These are phyloP conservation scores for Lepisosteus osseus DNA, from an alignment of 2,113 vertebrate species.

Conservation along the genomic window DNA sequence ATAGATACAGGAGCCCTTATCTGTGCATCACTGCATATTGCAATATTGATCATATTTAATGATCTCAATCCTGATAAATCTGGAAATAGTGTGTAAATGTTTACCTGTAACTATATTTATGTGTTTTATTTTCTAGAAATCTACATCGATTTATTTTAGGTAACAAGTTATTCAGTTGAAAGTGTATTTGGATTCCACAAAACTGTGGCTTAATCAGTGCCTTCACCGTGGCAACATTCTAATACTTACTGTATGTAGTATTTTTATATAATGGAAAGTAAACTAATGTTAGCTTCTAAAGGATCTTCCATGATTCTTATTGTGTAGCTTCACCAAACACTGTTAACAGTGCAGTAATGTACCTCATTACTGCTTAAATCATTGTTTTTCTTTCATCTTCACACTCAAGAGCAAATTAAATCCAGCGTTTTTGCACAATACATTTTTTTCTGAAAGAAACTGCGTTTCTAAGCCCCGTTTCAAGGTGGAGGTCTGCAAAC, in stretches of 20 bases:
- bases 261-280: too few relatives aligned
- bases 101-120: background rate
- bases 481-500: constrained; percentile 57
- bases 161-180: too few relatives aligned
- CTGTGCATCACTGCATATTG: background rate
- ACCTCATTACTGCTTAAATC: background rate
- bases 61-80: background rate
- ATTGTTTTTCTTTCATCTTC: background rate
- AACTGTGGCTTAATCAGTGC: too few relatives aligned
- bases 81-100: background rate
- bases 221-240: too few relatives aligned
- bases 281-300: background rate
- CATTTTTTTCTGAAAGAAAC: constrained; percentile 33
- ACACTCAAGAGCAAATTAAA: background rate
- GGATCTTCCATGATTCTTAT: background rate
- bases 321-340: background rate
- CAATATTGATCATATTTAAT: background rate
- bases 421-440: constrained; percentile 35
- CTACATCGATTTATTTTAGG: too few relatives aligned
- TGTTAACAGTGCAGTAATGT: background rate
- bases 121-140: too few relatives aligned
- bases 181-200: too few relatives aligned
- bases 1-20: background rate
- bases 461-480: constrained; percentile 54
- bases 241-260: too few relatives aligned